Base-by-base conservation (phyloP, 2,888 invertebrate genomes). In the Nomada fucata region DNA sequence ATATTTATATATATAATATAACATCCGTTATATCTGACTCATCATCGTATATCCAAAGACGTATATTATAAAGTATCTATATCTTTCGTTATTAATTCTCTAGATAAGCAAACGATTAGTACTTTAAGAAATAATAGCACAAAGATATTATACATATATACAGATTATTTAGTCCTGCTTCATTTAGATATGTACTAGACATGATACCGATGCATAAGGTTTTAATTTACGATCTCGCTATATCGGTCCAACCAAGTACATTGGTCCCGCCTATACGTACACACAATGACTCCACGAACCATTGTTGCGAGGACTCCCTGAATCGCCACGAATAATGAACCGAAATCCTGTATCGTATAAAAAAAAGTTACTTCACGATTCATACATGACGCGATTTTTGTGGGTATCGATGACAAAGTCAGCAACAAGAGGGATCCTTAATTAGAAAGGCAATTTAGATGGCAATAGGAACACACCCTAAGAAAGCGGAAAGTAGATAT, bases 381-480 rank as follows among this genome's bases (percentile, higher is more conserved):
- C 36, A n/a, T 15, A 61, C n/a, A 70, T 23, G 53, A 73, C 52
- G 47, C 26, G 52, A 50, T 60, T 53, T 68, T 47, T 42, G 29
- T 47, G 26, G 42, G 53, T 36, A 55, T 55, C 65, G 61, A 67
- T 59, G 44, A 20, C 50, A 67, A 57, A 67, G 42, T 36, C 52
- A 36, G 42, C 15, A 70, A 76, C 85, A 78, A 83, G 36, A 36
- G 83, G 73, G 72, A 70, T 83, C 79, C 82, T 79, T 76, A 83
- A 88, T 88, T 86, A 82, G 82, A 76, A 68, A 74, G 77, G 61
- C 79, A 70, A 83, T 83, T 88, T 84, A 81, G 85, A 83, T 83
- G 82, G 70, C 67, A 73, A 72, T 79, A 76, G 76, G 75, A 83
- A 80, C 83, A 83, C 84, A 86, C 82, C 83, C 88, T 82, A 80